A percentile compares a stretch with the other conserved stretches of the same genome.
These are phyloP conservation scores for Elmis aenea DNA, from an alignment of 2,888 invertebrate genomes.

Conservation along the genomic window DNA sequence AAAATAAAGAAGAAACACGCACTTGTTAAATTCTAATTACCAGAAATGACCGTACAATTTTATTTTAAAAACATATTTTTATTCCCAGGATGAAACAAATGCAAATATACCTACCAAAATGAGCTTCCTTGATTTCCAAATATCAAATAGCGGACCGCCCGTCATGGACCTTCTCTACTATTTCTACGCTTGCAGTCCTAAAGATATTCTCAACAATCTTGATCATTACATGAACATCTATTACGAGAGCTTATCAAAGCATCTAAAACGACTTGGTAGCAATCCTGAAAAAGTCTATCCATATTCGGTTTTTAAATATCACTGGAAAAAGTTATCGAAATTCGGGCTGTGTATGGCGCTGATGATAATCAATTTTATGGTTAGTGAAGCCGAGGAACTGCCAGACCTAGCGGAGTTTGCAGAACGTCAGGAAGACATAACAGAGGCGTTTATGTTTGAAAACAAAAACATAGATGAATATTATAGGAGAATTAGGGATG, in stretches of 20 bases:
- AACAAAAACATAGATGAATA: constrained; percentile 5
- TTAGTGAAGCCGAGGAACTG: constrained; percentile 17
- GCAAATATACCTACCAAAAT: constrained; percentile 24
- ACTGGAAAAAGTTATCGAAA: constrained; percentile 13
- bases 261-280: constrained; percentile 20
- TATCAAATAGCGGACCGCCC: constrained; percentile 23
- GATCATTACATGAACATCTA: constrained; percentile 27
- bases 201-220: constrained; percentile 21
- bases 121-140: constrained; percentile 32
- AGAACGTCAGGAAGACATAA: constrained; percentile 1
- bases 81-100: constrained; percentile 15
- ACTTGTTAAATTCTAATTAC: too few species aligned
- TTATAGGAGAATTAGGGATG: constrained; percentile 4
- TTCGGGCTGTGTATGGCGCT: constrained; percentile 12
- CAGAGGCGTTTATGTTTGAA: constrained; percentile 5
- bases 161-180: constrained; percentile 30
- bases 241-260: constrained; percentile 22
- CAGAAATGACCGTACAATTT: too few species aligned
- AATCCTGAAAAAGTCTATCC: too few species aligned
- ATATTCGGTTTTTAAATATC: constrained; percentile 7
- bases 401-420: neutral
- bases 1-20: too few species aligned
- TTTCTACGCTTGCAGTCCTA: constrained; percentile 23
- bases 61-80: constrained; percentile 3
- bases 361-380: constrained; percentile 14